phyloP scores from a whole-genome alignment of 2,113 vertebrate species.

The Vulpes ferrilata region DNA sequence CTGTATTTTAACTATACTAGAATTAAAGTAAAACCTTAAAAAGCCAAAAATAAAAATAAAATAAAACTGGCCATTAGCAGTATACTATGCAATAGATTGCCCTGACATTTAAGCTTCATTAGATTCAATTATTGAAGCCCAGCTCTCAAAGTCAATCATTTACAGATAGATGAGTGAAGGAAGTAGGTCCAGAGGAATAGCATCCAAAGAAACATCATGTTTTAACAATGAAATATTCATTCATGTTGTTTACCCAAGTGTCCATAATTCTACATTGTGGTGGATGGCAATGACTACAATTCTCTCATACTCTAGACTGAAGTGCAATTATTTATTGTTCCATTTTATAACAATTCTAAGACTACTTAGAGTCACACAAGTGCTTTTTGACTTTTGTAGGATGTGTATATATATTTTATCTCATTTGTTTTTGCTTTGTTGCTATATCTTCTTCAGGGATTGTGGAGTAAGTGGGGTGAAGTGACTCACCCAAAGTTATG shows the following conservation, averaged over 20 bases:
- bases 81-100: neutral
- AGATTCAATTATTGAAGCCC: neutral
- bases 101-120: neutral
- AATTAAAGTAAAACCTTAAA: neutral
- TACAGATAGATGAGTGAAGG: neutral
- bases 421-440: neutral
- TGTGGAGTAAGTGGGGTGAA: neutral
- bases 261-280: neutral
- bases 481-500: fast-evolving
- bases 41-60: neutral
- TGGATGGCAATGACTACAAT: too few relatives aligned
- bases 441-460: neutral
- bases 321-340: neutral
- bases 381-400: neutral
- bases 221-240: neutral
- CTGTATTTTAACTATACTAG: neutral
- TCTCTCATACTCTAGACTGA: neutral
- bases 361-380: neutral
- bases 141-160: neutral
- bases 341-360: neutral
- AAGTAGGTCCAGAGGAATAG: neutral
- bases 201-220: neutral
- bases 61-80: neutral
- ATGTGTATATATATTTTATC: neutral
- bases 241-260: neutral